phyloP scores from a whole-genome alignment of 2,113 vertebrate genomes.

The Mustela nigripes region DNA sequence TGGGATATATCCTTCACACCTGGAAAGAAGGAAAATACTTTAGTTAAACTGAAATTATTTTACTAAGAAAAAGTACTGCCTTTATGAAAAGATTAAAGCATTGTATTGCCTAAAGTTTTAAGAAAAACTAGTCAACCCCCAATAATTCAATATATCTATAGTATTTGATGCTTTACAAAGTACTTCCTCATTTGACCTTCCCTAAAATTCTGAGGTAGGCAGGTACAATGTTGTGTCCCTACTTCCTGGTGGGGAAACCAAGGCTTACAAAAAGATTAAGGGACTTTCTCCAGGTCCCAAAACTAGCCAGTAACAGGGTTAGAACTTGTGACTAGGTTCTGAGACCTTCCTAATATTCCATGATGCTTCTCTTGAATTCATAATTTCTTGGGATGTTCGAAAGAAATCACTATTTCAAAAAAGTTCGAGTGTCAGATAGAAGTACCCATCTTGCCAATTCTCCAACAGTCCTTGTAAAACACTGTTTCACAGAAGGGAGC shows the following conservation, averaged over 20 bases:
- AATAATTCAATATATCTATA: not conserved
- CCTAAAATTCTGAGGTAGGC: not conserved
- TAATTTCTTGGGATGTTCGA: not conserved
- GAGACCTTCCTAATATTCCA: not conserved
- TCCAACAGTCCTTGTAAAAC: not conserved
- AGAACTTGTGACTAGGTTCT: not conserved
- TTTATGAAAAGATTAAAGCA: constrained; percentile 17
- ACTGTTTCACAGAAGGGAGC: not conserved
- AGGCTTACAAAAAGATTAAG: constrained; percentile 7
- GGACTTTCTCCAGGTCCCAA: not conserved
- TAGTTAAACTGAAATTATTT: constrained; percentile 49
- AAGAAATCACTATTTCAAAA: constrained; percentile 14
- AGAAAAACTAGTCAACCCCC: not conserved
- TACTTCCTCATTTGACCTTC: not conserved
- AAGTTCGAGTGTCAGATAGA: not conserved
- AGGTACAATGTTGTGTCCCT: not conserved
- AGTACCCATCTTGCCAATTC: not conserved
- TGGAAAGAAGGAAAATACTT: constrained; percentile 82
- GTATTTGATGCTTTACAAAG: not conserved
- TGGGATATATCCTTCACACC: constrained; percentile 95
- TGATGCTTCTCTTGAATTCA: not conserved
- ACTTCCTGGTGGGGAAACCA: not conserved
- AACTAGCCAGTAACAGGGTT: not conserved
- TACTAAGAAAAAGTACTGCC: not conserved
- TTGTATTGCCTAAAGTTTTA: not conserved